Base-by-base conservation (phyloP, 2,888 invertebrate genomes). In the Eucriotettix oculatus region DNA sequence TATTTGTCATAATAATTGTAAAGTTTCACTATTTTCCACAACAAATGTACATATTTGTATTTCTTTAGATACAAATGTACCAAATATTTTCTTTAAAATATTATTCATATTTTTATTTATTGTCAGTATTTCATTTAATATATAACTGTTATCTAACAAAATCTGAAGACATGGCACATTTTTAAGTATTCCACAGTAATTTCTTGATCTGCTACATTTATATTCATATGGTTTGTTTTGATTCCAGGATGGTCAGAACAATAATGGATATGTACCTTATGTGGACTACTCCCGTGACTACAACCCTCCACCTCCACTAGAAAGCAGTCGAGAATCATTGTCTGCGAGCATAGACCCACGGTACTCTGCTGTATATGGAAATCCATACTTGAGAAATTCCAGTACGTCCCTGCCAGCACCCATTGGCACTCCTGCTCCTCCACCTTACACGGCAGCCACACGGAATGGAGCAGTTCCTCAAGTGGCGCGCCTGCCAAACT, bases 201-300 rank as follows among this genome's bases (percentile, higher is more conserved):
- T 29, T 29, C 7, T 7, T 29, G 29, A 29, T 7, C n/a, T n/a
- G 2, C 2, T 29, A 29, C 29, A 29, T 29, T 29, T 29, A 2
- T 29, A 29, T 29, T 29, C 7, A 29, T 29, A 7, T 29, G 29
- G 29, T 29, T 29, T 29, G 62, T 57, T 67, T 60, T 66, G 64
- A 67, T 65, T 69, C 48, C 72, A 88, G 87, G 85, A 87, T 63
- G 87, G 87, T 60, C 86, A 88, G 68, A 88, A 86, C 73, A 86
- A 85, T 72, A 89, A 89, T 69, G 89, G 89, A 41, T 91, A 90
- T 72, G 86, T 89, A 63, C 90, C 90, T 0, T 93, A 91, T 72
- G 89, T 89, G 56, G 92, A 93, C 72, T 93, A 90, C 71, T 83
- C 86, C 10, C 82, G 90, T 43, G 92, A 93, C 72, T 93, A 92